Conservation (phyloP, 2,113 vertebrate genomes). For the Sialia sialis region DNA sequence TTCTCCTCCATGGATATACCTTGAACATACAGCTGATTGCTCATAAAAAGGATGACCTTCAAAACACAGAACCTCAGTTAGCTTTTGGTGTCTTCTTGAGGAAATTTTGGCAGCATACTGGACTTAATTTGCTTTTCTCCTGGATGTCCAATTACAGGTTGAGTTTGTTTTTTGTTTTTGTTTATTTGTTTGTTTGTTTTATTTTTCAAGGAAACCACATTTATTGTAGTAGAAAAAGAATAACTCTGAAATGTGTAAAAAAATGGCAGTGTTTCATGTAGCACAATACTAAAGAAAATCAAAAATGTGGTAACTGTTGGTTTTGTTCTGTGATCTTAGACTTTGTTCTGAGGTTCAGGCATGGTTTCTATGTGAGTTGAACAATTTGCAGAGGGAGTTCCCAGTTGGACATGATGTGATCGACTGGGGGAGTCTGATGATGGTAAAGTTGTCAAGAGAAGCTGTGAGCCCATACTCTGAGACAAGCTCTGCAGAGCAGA, state of each 20-base stretch:
- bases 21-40: neutral
- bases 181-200: neutral
- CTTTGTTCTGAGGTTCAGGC: neutral
- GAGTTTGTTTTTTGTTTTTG: neutral
- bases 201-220: neutral
- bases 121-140: neutral
- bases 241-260: neutral
- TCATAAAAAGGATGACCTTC: neutral
- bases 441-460: neutral
- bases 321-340: neutral
- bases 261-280: neutral
- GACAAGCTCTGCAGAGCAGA: neutral
- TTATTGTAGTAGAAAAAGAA: neutral
- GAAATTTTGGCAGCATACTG: neutral
- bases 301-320: neutral
- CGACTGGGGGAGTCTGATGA: neutral
- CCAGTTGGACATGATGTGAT: neutral
- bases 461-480: neutral
- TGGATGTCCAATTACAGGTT: neutral
- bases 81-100: neutral
- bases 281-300: neutral
- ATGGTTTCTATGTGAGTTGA: neutral
- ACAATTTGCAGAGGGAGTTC: neutral
- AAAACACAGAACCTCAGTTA: neutral
- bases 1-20: neutral